Evolutionary conservation across 2,888 invertebrate species (phyloP).

Genomic region (Eilema depressum): DNA sequence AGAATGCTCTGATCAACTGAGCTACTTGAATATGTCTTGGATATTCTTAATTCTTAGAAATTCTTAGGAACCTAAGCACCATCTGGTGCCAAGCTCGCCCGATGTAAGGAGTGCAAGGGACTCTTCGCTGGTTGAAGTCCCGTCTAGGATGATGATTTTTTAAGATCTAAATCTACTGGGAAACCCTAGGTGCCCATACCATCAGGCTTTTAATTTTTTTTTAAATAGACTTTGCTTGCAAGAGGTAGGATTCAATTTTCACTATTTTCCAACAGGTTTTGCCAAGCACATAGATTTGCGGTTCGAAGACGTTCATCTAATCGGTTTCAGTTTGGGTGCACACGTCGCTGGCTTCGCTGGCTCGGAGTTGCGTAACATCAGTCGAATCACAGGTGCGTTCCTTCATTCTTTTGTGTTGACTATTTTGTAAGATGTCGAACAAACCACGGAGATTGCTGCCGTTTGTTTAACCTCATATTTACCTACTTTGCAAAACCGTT

Average conservation of each 20-base stretch:
- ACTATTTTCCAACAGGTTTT: slow-evolving; percentile 74
- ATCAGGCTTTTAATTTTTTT: too few relatives aligned
- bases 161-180: too few relatives aligned
- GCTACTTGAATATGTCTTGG: too few relatives aligned
- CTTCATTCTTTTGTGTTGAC: slow-evolving; percentile 10
- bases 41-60: too few relatives aligned
- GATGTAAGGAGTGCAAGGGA: too few relatives aligned
- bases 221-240: neutral
- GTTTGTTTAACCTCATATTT: neutral
- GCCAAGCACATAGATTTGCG: slow-evolving; percentile 90
- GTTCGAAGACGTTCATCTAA: slow-evolving; percentile 92
- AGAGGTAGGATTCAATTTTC: neutral
- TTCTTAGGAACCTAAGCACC: too few relatives aligned
- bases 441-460: neutral
- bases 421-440: slow-evolving; percentile 17
- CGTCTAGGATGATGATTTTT: too few relatives aligned
- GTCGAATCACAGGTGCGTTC: slow-evolving; percentile 93
- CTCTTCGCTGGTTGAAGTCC: too few relatives aligned
- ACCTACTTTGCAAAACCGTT: neutral
- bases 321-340: slow-evolving; percentile 96
- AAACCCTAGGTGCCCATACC: too few relatives aligned
- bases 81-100: too few relatives aligned
- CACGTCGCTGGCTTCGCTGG: slow-evolving; percentile 97
- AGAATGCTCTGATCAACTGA: too few relatives aligned
- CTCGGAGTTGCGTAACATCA: slow-evolving; percentile 91